A percentile compares a stretch with the other conserved stretches of the same genome.
These are phyloP conservation scores for Smittia sp. DNA, from an alignment of 2,888 invertebrate species.

Conservation along the genomic window DNA sequence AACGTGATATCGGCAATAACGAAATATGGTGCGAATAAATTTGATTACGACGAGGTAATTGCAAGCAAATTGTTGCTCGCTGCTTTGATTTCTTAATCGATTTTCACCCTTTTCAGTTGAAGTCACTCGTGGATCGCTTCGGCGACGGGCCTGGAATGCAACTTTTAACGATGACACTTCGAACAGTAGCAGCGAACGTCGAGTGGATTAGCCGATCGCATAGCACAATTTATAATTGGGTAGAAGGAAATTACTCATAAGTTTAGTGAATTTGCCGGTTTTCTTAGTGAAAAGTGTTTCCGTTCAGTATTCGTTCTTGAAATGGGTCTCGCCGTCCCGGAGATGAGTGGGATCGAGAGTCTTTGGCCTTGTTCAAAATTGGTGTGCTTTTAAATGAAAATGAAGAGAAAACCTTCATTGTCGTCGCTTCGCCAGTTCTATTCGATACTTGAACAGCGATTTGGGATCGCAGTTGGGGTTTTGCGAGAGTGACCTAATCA, in stretches of 20 bases:
- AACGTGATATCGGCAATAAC: constrained; percentile 55
- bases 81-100: background rate
- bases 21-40: constrained; percentile 54
- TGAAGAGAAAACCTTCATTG: background rate
- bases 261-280: constrained; percentile 18
- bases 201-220: constrained; percentile 54
- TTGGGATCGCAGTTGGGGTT: too few relatives aligned
- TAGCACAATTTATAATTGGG: constrained; percentile 53
- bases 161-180: constrained; percentile 53
- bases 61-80: background rate
- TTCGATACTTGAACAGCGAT: too few relatives aligned
- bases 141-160: constrained; percentile 54
- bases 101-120: constrained; percentile 47
- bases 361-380: constrained; percentile 25
- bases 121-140: constrained; percentile 53
- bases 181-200: constrained; percentile 54
- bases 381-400: constrained; percentile 15
- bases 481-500: too few relatives aligned
- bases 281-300: constrained; percentile 7
- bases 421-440: background rate
- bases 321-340: too few relatives aligned
- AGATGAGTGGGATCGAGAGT: background rate
- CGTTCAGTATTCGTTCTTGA: background rate
- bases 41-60: constrained; percentile 53
- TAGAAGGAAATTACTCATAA: constrained; percentile 45